Evolutionary conservation across 2,797 vertebrate species (phyloP), one percentile per base, ranked within the genome.

Genomic region (Australoheros facetus): DNA sequence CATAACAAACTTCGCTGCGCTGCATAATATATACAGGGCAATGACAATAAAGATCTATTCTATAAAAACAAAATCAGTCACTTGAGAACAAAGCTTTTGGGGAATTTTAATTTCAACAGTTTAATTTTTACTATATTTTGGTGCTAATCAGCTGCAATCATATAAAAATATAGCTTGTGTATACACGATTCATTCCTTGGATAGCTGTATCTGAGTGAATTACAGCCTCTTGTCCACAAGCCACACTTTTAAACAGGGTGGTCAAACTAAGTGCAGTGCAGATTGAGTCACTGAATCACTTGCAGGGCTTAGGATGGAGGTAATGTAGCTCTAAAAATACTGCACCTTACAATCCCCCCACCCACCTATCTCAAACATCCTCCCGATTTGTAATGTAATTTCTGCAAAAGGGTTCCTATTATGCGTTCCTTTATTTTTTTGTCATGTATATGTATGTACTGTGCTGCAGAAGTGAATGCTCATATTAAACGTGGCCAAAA

Each of bases 321-420:
- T 48, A 0, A 66, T 66, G 39, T 5, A 48, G 39, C 39, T 66
- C 39, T 42, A 45, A 60, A 56, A 42, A 62, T 1, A 57, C 11
- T 45, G 12, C 4, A 14, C 45, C 23, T n/a, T 71, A 26, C 26
- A 66, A 11, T 28, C 69, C 16, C 21, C 45, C 1, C 56, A 71
- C 5, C 26, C 8, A 70, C 19, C n/a, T 58, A 45, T n/a, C 16
- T 73, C 11, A 58, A 58, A 30, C 39, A 53, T 48, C 28, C 28
- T 53, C 28, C 3, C 0, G 0, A 32, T 59, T 71, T 75, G 11
- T 56, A 57, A 45, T 7, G 14, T 0, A 48, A 16, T 32, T 54
- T 76, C 19, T 39, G 60, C 39, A 21, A 64, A 64, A 45, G 60
- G 39, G 21, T 64, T 64, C 1, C 3, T 17, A 64, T 42, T 64